Evolutionary conservation across 2,797 vertebrate species (phyloP), one percentile per base, ranked within the genome.

Genomic region (Eidolon dupreanum): DNA sequence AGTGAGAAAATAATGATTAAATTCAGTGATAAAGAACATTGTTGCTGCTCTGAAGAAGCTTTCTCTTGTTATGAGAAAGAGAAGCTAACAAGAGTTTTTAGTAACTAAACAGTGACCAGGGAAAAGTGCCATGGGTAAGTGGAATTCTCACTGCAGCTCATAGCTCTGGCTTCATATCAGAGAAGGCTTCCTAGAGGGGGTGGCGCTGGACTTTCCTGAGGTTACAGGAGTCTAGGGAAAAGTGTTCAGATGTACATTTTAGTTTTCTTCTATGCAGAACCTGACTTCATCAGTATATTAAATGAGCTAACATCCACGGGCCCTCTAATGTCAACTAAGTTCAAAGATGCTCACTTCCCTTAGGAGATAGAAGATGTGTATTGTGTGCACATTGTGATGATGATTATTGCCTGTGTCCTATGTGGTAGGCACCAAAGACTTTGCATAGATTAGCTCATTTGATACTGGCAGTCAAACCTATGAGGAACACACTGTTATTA

Each of bases 61-160:
- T 95, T 78, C 10, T 93, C 9, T 78, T 65, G 46, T 33, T 68
- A 38, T 77, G n/a, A 84, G 57, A 61, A 81, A 73, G 49, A 55
- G 63, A 87, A 59, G 31, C 3, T 7, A 51, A 11, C 24, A 78
- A 57, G n/a, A 0, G 13, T 73, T 96, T 73, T 16, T 49, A 5
- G 49, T 49, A 49, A 15, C 49, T 36, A 49, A 28, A 31, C n/a
- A 15, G 13, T 49, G n/a, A 46, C 20, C 36, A 53, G 24, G 12
- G 28, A 24, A 53, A 51, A 20, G 11, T 61, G 17, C 11, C 9
- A 1, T 1, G 3, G 43, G 3, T 24, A 78, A 11, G 2, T 38
- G 61, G 17, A 28, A 12, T 33, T 38, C 73, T 55, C 5, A 5
- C 2, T 1, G 22, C 1, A n/a, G 13, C 13, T 28, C 13, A 28